Conservation (phyloP, 1,140 invertebrate genomes). For the Triops cancriformis region DNA sequence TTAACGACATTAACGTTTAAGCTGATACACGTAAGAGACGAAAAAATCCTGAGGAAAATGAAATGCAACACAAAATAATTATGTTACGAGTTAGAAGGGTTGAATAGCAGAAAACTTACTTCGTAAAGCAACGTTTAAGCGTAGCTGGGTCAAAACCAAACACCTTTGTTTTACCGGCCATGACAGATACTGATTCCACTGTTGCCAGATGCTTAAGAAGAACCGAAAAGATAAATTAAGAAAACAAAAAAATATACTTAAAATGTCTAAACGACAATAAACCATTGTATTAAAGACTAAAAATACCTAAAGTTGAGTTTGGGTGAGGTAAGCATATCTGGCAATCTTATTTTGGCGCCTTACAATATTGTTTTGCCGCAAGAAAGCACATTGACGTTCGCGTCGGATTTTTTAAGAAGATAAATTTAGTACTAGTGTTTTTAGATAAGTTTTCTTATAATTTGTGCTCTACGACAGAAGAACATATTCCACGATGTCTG, state of each 20-base stretch:
- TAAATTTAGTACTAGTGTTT: background rate
- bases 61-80: too few relatives aligned
- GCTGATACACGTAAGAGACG: too few relatives aligned
- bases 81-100: background rate
- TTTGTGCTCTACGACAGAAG: background rate
- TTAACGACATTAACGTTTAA: too few relatives aligned
- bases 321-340: background rate
- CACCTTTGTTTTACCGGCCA: conserved; percentile 12
- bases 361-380: background rate
- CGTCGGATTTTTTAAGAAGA: background rate
- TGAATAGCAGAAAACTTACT: background rate
- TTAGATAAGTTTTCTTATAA: background rate
- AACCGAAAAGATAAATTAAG: too few relatives aligned
- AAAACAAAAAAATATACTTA: too few relatives aligned
- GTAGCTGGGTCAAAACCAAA: background rate
- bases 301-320: background rate
- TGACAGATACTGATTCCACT: background rate
- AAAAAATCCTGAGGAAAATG: too few relatives aligned
- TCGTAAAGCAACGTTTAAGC: background rate
- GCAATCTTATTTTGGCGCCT: background rate
- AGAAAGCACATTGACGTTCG: background rate
- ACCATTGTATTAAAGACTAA: too few relatives aligned
- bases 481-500: background rate
- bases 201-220: background rate
- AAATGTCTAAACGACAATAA: too few relatives aligned